A percentile compares a stretch with the other conserved stretches of the same genome.
Conservation (phyloP, 2,113 vertebrate species). For the Cettia cetti region DNA sequence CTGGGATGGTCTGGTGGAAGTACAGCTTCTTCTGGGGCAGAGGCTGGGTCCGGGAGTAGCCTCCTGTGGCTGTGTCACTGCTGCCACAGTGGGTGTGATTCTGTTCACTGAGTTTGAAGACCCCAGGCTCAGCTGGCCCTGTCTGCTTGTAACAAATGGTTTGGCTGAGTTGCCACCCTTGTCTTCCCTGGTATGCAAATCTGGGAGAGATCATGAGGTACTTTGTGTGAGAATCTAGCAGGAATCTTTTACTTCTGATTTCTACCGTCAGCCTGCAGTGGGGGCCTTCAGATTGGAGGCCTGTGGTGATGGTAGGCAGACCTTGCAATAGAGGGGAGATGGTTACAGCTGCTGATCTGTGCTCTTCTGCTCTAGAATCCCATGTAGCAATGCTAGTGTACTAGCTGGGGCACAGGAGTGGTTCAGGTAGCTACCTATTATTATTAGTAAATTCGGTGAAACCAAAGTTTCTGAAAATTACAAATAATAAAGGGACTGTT, state of each 20-base stretch:
- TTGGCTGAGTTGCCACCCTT: background rate
- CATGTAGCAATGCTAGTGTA: background rate
- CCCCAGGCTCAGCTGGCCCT: background rate
- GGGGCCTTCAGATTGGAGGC: background rate
- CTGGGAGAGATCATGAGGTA: accelerated
- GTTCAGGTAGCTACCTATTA: background rate
- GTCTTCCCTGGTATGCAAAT: accelerated
- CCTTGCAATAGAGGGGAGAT: background rate
- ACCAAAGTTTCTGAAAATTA: background rate
- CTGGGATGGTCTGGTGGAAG: background rate
- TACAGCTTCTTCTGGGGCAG: background rate
- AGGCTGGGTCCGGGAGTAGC: background rate
- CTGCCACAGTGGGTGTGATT: background rate
- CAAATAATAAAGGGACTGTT: background rate
- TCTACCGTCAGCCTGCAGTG: background rate
- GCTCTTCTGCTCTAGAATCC: background rate
- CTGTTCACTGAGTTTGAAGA: accelerated
- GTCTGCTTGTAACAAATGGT: background rate
- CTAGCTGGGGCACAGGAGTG: background rate
- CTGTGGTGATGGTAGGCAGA: background rate
- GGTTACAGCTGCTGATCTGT: background rate
- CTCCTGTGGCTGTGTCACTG: background rate
- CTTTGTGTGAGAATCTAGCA: background rate
- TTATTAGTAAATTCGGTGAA: background rate
- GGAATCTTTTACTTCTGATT: background rate